Percentiles rank a stretch among this genome's conserved stretches.
These are phyloP conservation scores for Mycalesis mineus DNA, from an alignment of 2,888 invertebrate genomes.

Conservation along the genomic window DNA sequence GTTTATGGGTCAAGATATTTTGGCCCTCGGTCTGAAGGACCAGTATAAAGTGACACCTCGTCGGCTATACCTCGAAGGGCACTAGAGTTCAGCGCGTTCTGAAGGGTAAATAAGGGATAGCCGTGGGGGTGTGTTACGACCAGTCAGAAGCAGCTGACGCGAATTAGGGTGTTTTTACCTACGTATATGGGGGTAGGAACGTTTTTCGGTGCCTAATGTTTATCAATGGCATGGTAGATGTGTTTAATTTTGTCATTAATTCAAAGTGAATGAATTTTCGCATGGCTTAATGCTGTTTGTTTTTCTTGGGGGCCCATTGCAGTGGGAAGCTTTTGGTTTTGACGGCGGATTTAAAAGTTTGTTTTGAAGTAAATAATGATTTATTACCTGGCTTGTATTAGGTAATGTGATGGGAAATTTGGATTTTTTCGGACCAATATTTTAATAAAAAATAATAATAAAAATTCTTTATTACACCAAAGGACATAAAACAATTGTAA, in stretches of 20 bases:
- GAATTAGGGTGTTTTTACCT: conserved; percentile 74
- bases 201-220: conserved; percentile 36
- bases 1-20: conserved; percentile 38
- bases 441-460: too few species aligned
- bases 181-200: conserved; percentile 54
- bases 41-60: conserved; percentile 45
- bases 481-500: too few species aligned
- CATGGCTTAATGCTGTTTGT: conserved; percentile 13
- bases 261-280: conserved; percentile 22
- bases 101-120: conserved; percentile 51
- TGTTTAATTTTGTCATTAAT: conserved; percentile 32
- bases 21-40: conserved; percentile 37
- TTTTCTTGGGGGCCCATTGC: neutral
- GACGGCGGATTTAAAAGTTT: neutral
- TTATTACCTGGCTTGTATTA: too few species aligned
- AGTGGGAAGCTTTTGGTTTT: conserved; percentile 1
- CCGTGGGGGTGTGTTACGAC: conserved; percentile 46
- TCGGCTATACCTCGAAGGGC: conserved; percentile 34
- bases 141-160: conserved; percentile 76
- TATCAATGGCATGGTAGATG: conserved; percentile 32
- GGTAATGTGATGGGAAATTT: too few species aligned
- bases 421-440: too few species aligned
- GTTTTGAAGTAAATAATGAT: too few species aligned
- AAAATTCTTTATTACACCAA: too few species aligned
- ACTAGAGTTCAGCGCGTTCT: conserved; percentile 42